Base-by-base conservation (phyloP, 2,888 invertebrate genomes). In the Chrysolina americana region DNA sequence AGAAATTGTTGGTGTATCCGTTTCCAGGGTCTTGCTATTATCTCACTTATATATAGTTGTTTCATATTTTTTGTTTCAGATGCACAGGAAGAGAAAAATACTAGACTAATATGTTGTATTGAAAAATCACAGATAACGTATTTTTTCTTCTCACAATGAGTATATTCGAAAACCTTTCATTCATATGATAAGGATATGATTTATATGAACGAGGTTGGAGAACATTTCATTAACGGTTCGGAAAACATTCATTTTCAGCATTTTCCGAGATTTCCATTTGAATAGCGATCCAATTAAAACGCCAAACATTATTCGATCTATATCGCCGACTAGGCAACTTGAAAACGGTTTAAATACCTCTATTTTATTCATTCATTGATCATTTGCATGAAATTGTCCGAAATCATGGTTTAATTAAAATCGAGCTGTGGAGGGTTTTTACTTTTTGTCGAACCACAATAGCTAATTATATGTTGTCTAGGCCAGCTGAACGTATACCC, bases 201-300 rank as follows among this genome's bases (percentile, higher is more conserved):
- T n/a, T n/a, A n/a, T n/a, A n/a, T 36, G 17, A 0, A 48, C 17
- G 48, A 48, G 2, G 17, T 1, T 17, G 48, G 17, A 17, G 8
- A 10, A 48, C 48, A 48, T 48, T 48, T 17, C 17, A 48, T 48
- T 48, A 48, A 19, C n/a, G 28, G 59, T 28, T 36, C 59, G 15
- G 28, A 28, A 59, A 28, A n/a, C 36, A n/a, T 28, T 59, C n/a
- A 28, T 59, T 59, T 59, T 36, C 59, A 59, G n/a, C 59, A 36
- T 59, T 59, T 59, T 59, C 59, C 36, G 28, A 59, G 59, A 59
- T 59, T 59, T 36, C n/a, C 59, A 59, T 59, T 23, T 59, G 59
- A 59, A 59, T 36, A 28, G 28, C 59, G 59, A 59, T 0, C 59
- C 59, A 59, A 59, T 59, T 59, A 36, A 59, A 28, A n/a, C n/a